Conservation (phyloP, 2,888 invertebrate genomes). For the Allygus modestus region DNA sequence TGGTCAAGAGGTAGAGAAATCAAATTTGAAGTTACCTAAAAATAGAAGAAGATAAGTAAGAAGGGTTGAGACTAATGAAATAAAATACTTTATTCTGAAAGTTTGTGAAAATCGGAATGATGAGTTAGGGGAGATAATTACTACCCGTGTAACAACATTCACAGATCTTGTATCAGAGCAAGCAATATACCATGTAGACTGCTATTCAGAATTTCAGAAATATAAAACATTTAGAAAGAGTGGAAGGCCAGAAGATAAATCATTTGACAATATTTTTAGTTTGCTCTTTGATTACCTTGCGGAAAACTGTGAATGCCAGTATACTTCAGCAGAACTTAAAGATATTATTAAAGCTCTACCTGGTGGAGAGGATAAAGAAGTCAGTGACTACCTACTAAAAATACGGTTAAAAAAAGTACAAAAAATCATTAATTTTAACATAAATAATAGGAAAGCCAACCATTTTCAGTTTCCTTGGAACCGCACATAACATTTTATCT, state of each 20-base stretch:
- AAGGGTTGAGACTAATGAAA: neutral
- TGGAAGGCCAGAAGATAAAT: neutral
- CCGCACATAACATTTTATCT: slow-evolving; percentile 51
- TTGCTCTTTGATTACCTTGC: neutral
- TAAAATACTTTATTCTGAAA: neutral
- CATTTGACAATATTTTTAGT: neutral
- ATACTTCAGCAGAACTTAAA: neutral
- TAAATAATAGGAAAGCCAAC: neutral
- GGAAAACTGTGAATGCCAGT: slow-evolving; percentile 9
- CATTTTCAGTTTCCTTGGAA: slow-evolving; percentile 42
- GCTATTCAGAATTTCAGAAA: neutral
- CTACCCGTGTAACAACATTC: neutral
- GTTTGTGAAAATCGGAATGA: slow-evolving; percentile 6
- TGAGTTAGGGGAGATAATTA: slow-evolving; percentile 15
- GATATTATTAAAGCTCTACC: neutral
- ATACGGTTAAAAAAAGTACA: neutral
- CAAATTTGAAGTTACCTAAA: neutral
- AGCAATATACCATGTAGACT: slow-evolving; percentile 2
- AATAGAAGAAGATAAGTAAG: neutral
- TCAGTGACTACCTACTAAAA: neutral
- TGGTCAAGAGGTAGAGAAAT: neutral
- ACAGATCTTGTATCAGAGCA: neutral
- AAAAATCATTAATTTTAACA: neutral
- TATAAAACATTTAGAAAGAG: neutral
- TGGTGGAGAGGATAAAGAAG: neutral